A percentile compares a stretch with the other conserved stretches of the same genome.
phyloP scores from a whole-genome alignment of 1,140 invertebrate species.

The Neodiprion virginianus region DNA sequence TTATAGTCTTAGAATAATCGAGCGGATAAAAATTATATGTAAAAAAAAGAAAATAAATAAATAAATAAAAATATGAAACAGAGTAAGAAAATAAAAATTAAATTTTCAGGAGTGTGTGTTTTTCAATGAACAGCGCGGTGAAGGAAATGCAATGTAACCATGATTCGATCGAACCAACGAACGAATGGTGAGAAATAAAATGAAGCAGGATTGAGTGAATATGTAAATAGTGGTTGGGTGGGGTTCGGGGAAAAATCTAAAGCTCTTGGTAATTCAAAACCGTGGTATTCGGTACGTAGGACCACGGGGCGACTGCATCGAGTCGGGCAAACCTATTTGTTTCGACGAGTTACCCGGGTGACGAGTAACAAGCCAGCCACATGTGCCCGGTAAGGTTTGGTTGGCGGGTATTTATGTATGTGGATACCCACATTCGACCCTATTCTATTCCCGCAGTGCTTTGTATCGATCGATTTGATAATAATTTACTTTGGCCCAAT shows the following conservation, averaged over 20 bases:
- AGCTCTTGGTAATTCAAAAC: background rate
- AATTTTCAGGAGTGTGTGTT: too few species aligned
- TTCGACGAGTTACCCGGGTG: conserved; percentile 2
- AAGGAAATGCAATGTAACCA: too few species aligned
- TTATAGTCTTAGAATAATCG: too few species aligned
- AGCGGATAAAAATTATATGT: too few species aligned
- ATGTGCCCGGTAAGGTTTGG: too few species aligned
- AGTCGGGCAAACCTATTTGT: background rate
- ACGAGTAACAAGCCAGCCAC: background rate
- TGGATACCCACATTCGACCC: background rate
- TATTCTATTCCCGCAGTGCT: background rate
- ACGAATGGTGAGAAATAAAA: too few species aligned
- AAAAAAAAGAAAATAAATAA: too few species aligned
- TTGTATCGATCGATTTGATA: background rate
- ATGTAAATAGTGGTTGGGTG: background rate
- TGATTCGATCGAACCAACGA: too few species aligned
- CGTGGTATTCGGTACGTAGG: background rate
- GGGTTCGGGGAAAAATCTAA: background rate
- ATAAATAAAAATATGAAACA: too few species aligned
- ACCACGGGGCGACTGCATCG: background rate
- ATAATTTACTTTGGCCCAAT: background rate
- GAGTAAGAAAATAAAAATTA: too few species aligned
- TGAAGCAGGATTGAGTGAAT: background rate
- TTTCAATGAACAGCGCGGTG: too few species aligned
- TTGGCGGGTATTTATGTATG: too few species aligned